Percentiles rank a stretch among this genome's conserved stretches.
Evolutionary conservation across 2,113 vertebrate genomes (phyloP).

Genomic region (Rhodinocichla rosea): DNA sequence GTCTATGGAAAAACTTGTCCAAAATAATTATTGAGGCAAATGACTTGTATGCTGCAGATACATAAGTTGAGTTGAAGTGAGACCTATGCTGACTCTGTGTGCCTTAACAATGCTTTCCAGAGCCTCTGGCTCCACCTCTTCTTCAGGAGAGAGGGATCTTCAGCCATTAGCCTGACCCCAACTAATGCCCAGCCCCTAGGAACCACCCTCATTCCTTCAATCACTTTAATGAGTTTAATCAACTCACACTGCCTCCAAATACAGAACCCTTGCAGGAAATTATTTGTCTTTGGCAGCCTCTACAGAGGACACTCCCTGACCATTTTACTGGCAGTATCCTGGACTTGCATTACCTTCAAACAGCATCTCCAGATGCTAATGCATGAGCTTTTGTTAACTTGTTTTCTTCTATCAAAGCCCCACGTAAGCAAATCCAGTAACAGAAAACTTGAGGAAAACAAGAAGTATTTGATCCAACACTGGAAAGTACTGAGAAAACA

Average conservation of each 20-base stretch:
- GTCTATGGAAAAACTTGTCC: not conserved
- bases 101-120: not conserved
- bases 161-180: not conserved
- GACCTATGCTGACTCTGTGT: fast-evolving
- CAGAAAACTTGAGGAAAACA: not conserved
- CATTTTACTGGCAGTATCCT: not conserved
- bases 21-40: not conserved
- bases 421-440: not conserved
- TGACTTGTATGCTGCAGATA: not conserved
- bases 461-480: not conserved
- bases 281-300: not conserved
- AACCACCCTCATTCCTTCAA: constrained; percentile 6
- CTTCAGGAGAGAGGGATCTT: not conserved
- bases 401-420: not conserved
- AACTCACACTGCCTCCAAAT: not conserved
- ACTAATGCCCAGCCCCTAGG: not conserved
- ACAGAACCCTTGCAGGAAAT: not conserved
- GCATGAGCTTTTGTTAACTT: not conserved
- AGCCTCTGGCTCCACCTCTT: not conserved
- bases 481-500: not conserved
- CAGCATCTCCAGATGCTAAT: not conserved
- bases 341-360: not conserved
- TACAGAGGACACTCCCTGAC: not conserved
- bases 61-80: not conserved
- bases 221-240: not conserved